phyloP scores from a whole-genome alignment of 2,113 vertebrate genomes.

The Callipepla squamata region DNA sequence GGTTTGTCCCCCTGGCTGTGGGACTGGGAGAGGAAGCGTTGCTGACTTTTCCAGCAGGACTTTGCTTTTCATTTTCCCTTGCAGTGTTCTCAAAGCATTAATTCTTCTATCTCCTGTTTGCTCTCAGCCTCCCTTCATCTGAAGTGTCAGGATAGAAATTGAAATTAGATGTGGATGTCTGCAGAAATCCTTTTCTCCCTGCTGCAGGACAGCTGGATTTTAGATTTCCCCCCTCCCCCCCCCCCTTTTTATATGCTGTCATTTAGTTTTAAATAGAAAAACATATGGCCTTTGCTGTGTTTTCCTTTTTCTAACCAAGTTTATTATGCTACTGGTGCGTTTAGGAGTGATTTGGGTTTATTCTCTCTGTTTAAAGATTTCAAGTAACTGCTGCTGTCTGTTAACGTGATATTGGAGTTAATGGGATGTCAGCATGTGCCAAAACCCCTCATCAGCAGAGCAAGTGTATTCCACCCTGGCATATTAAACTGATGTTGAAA shows the following conservation, averaged over 20 bases:
- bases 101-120: not conserved
- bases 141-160: not conserved
- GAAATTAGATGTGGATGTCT: slow-evolving; percentile 8
- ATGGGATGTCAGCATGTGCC: slow-evolving; percentile 49
- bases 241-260: not conserved
- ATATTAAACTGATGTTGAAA: not conserved
- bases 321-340: slow-evolving; percentile 5
- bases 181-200: not conserved
- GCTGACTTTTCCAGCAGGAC: not conserved
- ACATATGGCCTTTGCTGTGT: not conserved
- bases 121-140: not conserved
- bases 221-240: not conserved
- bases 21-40: not conserved
- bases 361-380: slow-evolving; percentile 30
- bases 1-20: not conserved
- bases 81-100: not conserved
- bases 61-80: not conserved
- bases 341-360: slow-evolving; percentile 27
- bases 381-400: slow-evolving; percentile 51
- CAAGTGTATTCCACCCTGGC: not conserved
- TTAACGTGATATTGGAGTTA: not conserved
- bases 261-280: not conserved
- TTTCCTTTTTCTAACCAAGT: not conserved
- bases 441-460: slow-evolving; percentile 28
- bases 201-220: not conserved